Base-by-base conservation (phyloP, 2,797 vertebrate species). In the Fistularia tabacaria region DNA sequence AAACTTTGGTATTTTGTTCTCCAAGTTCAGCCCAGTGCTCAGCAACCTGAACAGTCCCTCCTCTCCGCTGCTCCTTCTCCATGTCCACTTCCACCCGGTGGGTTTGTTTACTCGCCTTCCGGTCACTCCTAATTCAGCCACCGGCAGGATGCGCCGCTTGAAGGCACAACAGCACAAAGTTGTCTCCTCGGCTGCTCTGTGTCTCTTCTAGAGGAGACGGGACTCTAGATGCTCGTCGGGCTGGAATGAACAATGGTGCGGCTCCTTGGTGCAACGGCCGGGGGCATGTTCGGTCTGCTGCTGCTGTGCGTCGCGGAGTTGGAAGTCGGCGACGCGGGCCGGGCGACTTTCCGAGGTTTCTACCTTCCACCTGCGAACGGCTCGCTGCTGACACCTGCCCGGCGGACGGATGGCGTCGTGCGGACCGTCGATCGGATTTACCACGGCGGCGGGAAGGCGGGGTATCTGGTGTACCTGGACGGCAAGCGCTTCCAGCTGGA, bases 391-490 rank as follows among this genome's bases (percentile, higher is more conserved):
- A 42, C 90, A 86, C 86, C 81, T 62, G 82, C 85, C 67, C 87
- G 78, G 65, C 82, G 82, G 71, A 90, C 86, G 50, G 81, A 88
- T 66, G 94, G 94, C 54, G 64, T 92, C 0, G 93, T 98, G 80
- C 90, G 84, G 72, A 89, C 87, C 64, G 80, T 98, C 58, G 94
- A 96, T 73, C 91, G 90, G 82, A 92, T 96, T 65, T 97, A 97
- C 78, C 86, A 92, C 52, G 95, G 92, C 7, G 94, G 93, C 13
- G 96, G 95, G 53, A 94, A 90, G 87, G 93, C 85, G 77, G 95
- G 95, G 40, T 98, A 95, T 86, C 90, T 97, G 14, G 47, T 96
- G 36, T 95, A 97, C 85, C 85, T 93, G 66, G 92, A 91, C 45
- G 92, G 90, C 36, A 87, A 82, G 76, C 90, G 93, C 52, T 97